Evolutionary conservation across 2,888 invertebrate genomes (phyloP), one percentile per base, ranked within the genome.

Genomic region (Congeria kusceri): DNA sequence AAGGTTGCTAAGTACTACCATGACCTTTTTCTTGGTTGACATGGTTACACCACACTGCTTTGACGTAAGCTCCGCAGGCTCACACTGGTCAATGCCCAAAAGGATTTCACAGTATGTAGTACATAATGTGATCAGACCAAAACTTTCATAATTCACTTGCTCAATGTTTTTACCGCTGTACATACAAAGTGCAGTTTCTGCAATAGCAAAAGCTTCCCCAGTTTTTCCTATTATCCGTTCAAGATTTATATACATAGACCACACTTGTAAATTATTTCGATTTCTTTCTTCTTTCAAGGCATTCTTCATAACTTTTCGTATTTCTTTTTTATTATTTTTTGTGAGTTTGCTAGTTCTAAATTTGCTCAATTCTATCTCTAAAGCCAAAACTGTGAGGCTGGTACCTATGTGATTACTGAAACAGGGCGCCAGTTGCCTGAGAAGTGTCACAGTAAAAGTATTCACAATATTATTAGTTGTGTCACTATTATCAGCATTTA

Each of bases 221-320:
- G 77, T 68, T 57, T 89, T 91, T 56, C 91, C 91, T 15, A 87
- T 77, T n/a, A 74, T 66, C 32, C 81, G 76, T 76, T 93, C 91
- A 53, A 93, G 74, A 46, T 87, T 76, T 27, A 91, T 90, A 73
- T 92, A 93, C 13, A 85, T 85, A 58, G 85, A 83, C 93, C 93
- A 94, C 28, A 93, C 56, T 20, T 84, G 56, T 57, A 93, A 81
- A 72, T 92, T 90, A 70, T 91, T 92, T n/a, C 93, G 83, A 75
- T 92, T 92, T 20, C 88, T 85, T 18, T 85, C 87, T 69, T 91
- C 90, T 74, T 92, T 91, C 29, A 94, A 83, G 27, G 93, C 66
- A 64, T 80, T 85, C 81, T 93, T 93, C 27, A 88, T 85, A 74
- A 89, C 83, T 74, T 91, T 92, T 70, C 89, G 91, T 5, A 91